Evolutionary conservation across 2,113 vertebrate species (phyloP).

Genomic region (Pheucticus melanocephalus): DNA sequence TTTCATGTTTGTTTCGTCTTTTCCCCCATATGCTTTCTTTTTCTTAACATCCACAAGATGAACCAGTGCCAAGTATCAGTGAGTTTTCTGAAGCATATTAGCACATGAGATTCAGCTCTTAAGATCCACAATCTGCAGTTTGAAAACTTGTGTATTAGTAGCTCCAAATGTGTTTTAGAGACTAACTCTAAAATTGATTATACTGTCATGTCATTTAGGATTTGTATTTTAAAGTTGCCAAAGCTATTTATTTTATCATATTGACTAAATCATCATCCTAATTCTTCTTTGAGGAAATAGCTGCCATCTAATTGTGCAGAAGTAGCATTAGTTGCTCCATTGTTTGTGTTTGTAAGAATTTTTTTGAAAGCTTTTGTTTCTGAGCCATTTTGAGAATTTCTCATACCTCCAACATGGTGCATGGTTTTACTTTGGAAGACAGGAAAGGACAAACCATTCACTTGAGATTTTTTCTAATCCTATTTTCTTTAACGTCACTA

Average conservation of each 20-base stretch:
- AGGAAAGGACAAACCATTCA: neutral
- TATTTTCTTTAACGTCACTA: neutral
- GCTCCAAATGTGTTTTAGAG: neutral
- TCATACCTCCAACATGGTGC: neutral
- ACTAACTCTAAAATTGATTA: neutral
- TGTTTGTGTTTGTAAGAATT: neutral
- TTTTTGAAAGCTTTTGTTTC: neutral
- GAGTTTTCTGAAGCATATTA: slow-evolving; percentile 1
- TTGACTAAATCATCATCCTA: neutral
- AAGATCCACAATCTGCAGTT: neutral
- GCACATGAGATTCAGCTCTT: neutral
- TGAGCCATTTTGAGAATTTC: neutral
- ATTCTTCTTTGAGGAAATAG: neutral
- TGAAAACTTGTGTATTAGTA: neutral
- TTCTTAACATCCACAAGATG: neutral
- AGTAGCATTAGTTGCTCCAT: neutral
- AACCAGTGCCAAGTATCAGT: slow-evolving; percentile 25
- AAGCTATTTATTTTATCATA: neutral
- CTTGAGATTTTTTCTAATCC: neutral
- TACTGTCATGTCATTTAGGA: neutral
- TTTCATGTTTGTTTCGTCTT: slow-evolving; percentile 48
- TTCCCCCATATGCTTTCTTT: slow-evolving; percentile 22
- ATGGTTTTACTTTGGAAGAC: neutral
- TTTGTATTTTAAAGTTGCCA: neutral
- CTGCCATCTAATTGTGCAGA: neutral